Conservation (phyloP, 2,888 invertebrate genomes). For the Lycocerus yunnanus region DNA sequence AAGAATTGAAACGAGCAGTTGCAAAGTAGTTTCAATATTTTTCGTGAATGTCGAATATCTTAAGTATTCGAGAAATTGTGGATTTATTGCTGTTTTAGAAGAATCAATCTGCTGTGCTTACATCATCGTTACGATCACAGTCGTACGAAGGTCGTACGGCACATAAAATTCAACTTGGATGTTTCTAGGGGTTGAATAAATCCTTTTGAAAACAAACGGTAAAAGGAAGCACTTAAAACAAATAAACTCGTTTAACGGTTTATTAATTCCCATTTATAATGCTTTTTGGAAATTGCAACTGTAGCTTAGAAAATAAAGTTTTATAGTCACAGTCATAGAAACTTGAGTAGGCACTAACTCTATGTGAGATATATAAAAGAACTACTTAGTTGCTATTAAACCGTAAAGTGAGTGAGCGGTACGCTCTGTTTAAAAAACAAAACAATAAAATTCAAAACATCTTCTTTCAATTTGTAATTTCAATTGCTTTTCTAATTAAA, state of each 20-base stretch:
- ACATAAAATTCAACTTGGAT: slow-evolving; percentile 12
- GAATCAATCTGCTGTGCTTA: slow-evolving; percentile 33
- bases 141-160: slow-evolving; percentile 9
- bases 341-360: slow-evolving; percentile 2
- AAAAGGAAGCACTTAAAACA: slow-evolving; percentile 9
- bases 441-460: background rate
- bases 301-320: slow-evolving; percentile 5
- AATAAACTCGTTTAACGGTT: slow-evolving; percentile 17
- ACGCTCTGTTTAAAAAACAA: background rate
- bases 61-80: slow-evolving; percentile 33
- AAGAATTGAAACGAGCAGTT: slow-evolving; percentile 34
- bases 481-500: background rate
- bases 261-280: slow-evolving; percentile 10
- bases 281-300: slow-evolving; percentile 3
- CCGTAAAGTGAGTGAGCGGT: background rate
- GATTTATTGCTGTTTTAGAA: slow-evolving; percentile 41
- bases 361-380: slow-evolving; percentile 3
- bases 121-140: slow-evolving; percentile 17
- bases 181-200: slow-evolving; percentile 13
- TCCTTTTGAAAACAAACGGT: slow-evolving; percentile 8
- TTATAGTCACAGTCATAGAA: slow-evolving; percentile 4
- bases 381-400: slow-evolving; percentile 1
- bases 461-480: background rate
- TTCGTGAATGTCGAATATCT: slow-evolving; percentile 24
- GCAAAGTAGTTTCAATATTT: slow-evolving; percentile 38